These are phyloP conservation scores for Drosophila subquinaria DNA, from an alignment of 2,888 invertebrate species.

Conservation along the genomic window DNA sequence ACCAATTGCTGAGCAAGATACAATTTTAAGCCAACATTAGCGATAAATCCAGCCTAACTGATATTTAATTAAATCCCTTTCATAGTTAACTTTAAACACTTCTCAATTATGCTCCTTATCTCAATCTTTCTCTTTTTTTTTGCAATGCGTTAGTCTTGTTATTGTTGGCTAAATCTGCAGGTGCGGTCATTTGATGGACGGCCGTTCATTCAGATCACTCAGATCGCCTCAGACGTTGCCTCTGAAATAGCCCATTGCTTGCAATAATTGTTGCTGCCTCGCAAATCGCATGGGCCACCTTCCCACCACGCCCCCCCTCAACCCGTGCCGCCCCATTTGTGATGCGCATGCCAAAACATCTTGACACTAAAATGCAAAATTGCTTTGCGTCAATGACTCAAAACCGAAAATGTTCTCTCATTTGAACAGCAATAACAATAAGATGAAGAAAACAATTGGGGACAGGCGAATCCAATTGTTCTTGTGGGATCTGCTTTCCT, in stretches of 20 bases:
- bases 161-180: slow-evolving; percentile 43
- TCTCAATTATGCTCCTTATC: neutral
- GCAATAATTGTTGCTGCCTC: slow-evolving; percentile 81
- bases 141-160: slow-evolving; percentile 3
- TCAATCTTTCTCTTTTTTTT: neutral
- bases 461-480: slow-evolving; percentile 41
- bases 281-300: slow-evolving; percentile 29
- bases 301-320: neutral
- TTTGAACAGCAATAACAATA: slow-evolving; percentile 44
- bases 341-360: slow-evolving; percentile 61
- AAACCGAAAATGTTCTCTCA: slow-evolving; percentile 61
- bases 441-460: slow-evolving; percentile 34
- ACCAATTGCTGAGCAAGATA: slow-evolving; percentile 54
- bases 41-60: neutral
- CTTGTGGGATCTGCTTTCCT: slow-evolving; percentile 35
- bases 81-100: neutral
- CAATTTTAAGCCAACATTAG: slow-evolving; percentile 12
- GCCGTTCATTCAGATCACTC: slow-evolving; percentile 15
- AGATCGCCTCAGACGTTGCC: slow-evolving; percentile 35
- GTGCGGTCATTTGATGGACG: slow-evolving; percentile 51
- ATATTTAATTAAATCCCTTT: neutral
- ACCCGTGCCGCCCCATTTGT: slow-evolving; percentile 21
- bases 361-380: slow-evolving; percentile 81
- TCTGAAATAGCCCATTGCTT: slow-evolving; percentile 77
- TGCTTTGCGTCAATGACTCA: slow-evolving; percentile 81